Evolutionary conservation across 1,140 invertebrate species (phyloP).

Genomic region (Leptinotarsa texana): DNA sequence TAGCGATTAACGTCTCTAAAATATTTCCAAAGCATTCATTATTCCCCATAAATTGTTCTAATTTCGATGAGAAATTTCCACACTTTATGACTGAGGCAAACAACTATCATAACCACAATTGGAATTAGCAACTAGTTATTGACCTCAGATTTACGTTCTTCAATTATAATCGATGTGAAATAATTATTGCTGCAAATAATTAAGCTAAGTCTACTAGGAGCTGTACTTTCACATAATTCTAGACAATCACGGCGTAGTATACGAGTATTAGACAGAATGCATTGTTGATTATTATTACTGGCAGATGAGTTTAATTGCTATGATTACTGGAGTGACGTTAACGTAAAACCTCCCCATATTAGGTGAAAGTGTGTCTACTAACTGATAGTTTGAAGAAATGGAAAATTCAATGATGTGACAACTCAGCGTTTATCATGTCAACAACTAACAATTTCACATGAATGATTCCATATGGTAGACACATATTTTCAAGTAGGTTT

Average conservation of each 20-base stretch:
- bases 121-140: neutral
- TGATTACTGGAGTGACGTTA: too few relatives aligned
- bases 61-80: neutral
- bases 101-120: slow-evolving; percentile 1
- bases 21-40: too few relatives aligned
- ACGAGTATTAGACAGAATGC: neutral
- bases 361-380: too few relatives aligned
- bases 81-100: neutral
- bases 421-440: too few relatives aligned
- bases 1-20: too few relatives aligned
- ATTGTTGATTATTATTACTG: neutral
- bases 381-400: too few relatives aligned
- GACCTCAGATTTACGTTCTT: slow-evolving; percentile 7
- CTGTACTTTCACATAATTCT: neutral
- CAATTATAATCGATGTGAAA: neutral
- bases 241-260: neutral
- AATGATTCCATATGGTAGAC: too few relatives aligned
- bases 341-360: too few relatives aligned
- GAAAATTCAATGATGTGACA: too few relatives aligned
- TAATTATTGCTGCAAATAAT: neutral
- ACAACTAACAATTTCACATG: too few relatives aligned
- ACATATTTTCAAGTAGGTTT: too few relatives aligned
- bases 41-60: neutral
- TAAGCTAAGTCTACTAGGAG: neutral
- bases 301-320: too few relatives aligned